Percentiles rank a stretch among this genome's conserved stretches.
Evolutionary conservation across 2,113 vertebrate genomes (phyloP).

Genomic region (Rhagologus leucostigma): DNA sequence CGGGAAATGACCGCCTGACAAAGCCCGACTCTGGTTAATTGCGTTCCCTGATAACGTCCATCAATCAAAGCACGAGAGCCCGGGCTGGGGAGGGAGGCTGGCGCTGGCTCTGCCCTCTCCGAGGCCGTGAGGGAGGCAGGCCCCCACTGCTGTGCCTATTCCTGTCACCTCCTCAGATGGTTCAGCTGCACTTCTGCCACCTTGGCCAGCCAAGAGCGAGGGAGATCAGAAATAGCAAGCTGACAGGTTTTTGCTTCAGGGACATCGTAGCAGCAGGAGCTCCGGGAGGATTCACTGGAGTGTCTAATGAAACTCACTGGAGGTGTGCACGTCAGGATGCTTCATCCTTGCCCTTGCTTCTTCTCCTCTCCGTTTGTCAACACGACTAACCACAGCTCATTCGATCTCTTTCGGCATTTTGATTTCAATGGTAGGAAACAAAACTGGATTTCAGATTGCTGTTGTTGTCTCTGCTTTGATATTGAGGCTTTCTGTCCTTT

Average conservation of each 20-base stretch:
- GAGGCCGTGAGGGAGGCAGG: not conserved
- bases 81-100: not conserved
- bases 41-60: not conserved
- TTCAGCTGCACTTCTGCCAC: not conserved
- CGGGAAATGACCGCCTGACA: not conserved
- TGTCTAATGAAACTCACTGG: not conserved
- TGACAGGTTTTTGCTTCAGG: not conserved
- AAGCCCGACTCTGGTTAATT: not conserved
- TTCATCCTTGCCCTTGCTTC: not conserved
- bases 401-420: not conserved
- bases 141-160: accelerated
- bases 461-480: not conserved
- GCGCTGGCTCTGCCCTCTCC: not conserved
- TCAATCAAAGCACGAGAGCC: not conserved
- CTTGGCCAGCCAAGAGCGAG: not conserved
- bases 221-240: not conserved
- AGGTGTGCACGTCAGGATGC: not conserved
- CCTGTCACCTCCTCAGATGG: not conserved
- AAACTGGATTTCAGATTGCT: not conserved
- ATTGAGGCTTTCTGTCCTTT: not conserved
- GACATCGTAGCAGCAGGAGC: not conserved
- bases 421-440: not conserved
- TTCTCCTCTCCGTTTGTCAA: not conserved
- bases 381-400: not conserved
- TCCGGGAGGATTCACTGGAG: not conserved